Evolutionary conservation across 2,797 vertebrate species (phyloP).

Genomic region (Cichlasoma orientale): DNA sequence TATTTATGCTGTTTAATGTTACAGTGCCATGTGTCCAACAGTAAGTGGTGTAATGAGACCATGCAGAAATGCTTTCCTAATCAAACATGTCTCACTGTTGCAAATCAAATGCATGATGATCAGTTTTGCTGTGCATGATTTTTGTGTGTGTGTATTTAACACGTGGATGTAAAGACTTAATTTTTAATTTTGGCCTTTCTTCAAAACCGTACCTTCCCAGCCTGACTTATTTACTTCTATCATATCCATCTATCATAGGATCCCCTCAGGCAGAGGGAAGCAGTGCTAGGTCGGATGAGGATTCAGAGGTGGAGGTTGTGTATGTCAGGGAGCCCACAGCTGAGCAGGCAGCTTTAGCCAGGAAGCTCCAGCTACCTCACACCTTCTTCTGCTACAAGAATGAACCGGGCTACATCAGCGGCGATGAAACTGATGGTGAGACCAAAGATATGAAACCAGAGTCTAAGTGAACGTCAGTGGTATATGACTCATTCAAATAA

Average conservation of each 20-base stretch:
- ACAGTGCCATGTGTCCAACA: neutral
- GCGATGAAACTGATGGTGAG: conserved; percentile 91
- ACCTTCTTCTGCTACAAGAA: conserved; percentile 98
- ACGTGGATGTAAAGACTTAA: conserved; percentile 19
- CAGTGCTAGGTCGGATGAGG: conserved; percentile 45
- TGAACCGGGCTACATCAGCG: conserved; percentile 88
- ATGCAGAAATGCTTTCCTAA: conserved; percentile 6
- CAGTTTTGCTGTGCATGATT: conserved; percentile 67
- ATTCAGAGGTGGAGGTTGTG: conserved; percentile 85
- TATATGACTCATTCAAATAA: neutral
- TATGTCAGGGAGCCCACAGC: conserved; percentile 87
- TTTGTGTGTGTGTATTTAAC: conserved; percentile 53
- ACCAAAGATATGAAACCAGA: neutral
- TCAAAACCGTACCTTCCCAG: neutral
- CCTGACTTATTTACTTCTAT: conserved; percentile 12
- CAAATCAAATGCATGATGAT: conserved; percentile 65
- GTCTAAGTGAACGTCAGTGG: neutral
- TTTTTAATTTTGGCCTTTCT: neutral
- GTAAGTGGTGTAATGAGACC: conserved; percentile 5
- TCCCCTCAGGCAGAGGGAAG: conserved; percentile 33
- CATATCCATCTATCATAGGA: conserved; percentile 55
- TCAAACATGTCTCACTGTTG: conserved; percentile 13
- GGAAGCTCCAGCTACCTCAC: conserved; percentile 86
- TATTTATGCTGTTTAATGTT: conserved; percentile 22
- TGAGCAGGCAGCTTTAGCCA: conserved; percentile 88